phyloP scores from a whole-genome alignment of 2,888 invertebrate genomes.

The Trilocha varians region DNA sequence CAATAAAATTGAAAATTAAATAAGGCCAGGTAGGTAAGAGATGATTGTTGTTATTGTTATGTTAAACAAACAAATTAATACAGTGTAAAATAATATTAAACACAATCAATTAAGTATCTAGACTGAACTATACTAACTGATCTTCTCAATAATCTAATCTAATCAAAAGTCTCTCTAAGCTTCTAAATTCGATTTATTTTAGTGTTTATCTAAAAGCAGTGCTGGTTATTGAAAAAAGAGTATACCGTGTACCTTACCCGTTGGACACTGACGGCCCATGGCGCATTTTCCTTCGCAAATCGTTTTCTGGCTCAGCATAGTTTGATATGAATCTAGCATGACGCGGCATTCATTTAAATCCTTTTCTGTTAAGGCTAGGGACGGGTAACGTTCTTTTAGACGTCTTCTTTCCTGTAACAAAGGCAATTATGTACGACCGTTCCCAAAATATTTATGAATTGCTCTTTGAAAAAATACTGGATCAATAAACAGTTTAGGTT shows the following conservation, averaged over 20 bases:
- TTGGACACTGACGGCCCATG: constrained; percentile 88
- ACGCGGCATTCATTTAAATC: constrained; percentile 84
- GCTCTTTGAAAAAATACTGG: no score
- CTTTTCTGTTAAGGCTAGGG: constrained; percentile 79
- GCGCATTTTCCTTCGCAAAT: constrained; percentile 91
- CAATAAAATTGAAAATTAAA: no score
- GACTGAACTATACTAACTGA: no score
- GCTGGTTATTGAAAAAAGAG: background rate
- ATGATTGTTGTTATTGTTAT: no score
- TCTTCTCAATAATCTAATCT: no score
- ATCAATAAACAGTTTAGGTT: no score
- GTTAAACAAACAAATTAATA: no score
- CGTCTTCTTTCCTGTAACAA: constrained; percentile 82
- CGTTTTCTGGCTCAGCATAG: constrained; percentile 82
- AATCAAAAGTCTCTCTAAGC: no score
- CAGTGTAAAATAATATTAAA: no score
- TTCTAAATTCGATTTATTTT: background rate
- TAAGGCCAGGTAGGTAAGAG: no score
- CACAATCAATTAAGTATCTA: no score
- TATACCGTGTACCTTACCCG: constrained; percentile 66
- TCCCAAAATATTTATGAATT: no score
- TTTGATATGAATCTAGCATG: constrained; percentile 88
- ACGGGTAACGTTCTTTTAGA: constrained; percentile 88
- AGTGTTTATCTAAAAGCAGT: background rate
- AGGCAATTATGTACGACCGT: background rate